Evolutionary conservation across 2,113 vertebrate species (phyloP), one percentile per base, ranked within the genome.

Genomic region (Pollachius pollachius): DNA sequence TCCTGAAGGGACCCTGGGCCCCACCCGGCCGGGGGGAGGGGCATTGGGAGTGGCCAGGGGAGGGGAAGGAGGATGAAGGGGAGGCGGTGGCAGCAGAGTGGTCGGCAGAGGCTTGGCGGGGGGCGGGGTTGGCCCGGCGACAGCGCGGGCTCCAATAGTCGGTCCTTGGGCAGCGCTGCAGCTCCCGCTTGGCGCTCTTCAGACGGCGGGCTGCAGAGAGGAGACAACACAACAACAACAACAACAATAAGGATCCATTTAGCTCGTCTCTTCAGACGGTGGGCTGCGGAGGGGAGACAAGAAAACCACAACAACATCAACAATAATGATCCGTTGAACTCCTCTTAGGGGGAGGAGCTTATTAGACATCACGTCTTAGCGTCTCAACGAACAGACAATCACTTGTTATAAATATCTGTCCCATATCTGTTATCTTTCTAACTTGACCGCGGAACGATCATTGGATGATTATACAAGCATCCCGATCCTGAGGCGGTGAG

Each of bases 121-220:
- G 70, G 0, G 73, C 6, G 1, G 80, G 60, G 76, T 87, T 87
- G 57, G 85, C 82, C 30, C 89, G 87, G 60, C 79, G 77, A 73
- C 89, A 90, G 34, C 88, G 80, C 0, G 87, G 89, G 60, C 90
- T 91, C 92, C 89, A 91, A 79, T 84, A 89, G 77, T 88, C 81
- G 63, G 75, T 88, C 54, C 84, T 81, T 41, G 73, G 8, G 57
- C 81, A 71, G 65, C 34, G 73, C 37, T 81, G 80, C 76, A 84
- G 65, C 59, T 84, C 78, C 75, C 79, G 71, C 62, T 75, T 88
- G 62, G 83, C 76, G 18, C 65, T 82, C 72, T 90, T 89, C 16
- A 91, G 71, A 65, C 80, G 81, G 59, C 67, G 76, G 61, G 87
- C 91, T 93, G 65, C 15, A 71, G 12, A 3, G 16, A 9, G 21